A percentile compares a stretch with the other conserved stretches of the same genome.
phyloP scores from a whole-genome alignment of 2,797 vertebrate species.

The Manis javanica region DNA sequence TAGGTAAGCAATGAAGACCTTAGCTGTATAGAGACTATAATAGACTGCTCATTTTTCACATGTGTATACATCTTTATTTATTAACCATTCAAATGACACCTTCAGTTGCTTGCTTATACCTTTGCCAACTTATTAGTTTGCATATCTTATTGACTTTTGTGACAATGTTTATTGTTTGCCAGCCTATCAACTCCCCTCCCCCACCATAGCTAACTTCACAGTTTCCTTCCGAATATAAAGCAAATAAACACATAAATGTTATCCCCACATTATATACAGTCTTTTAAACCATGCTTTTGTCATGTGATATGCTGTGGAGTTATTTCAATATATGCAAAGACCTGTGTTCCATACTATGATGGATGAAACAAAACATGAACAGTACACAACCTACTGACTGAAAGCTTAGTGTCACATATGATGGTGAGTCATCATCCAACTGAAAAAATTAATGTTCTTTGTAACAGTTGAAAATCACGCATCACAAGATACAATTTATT shows the following conservation, averaged over 20 bases:
- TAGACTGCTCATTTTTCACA: neutral
- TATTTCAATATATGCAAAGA: neutral
- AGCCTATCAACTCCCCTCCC: neutral
- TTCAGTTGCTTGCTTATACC: neutral
- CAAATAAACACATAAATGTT: neutral
- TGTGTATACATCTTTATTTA: constrained; percentile 11
- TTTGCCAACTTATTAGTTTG: neutral
- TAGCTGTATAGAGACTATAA: neutral
- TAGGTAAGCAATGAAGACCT: neutral
- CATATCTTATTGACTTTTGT: neutral
- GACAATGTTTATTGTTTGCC: neutral
- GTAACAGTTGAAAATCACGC: neutral
- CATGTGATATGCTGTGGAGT: neutral
- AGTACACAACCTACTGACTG: neutral
- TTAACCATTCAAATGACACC: neutral
- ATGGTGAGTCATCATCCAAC: neutral
- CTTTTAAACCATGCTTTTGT: neutral
- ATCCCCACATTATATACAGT: neutral
- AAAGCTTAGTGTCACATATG: neutral
- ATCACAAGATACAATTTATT: neutral
- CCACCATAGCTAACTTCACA: neutral
- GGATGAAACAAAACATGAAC: neutral
- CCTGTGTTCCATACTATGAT: neutral
- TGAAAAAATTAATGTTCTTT: neutral
- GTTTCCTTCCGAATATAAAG: neutral